phyloP scores from a whole-genome alignment of 2,888 invertebrate species.

The Ferdinandea cuprea region DNA sequence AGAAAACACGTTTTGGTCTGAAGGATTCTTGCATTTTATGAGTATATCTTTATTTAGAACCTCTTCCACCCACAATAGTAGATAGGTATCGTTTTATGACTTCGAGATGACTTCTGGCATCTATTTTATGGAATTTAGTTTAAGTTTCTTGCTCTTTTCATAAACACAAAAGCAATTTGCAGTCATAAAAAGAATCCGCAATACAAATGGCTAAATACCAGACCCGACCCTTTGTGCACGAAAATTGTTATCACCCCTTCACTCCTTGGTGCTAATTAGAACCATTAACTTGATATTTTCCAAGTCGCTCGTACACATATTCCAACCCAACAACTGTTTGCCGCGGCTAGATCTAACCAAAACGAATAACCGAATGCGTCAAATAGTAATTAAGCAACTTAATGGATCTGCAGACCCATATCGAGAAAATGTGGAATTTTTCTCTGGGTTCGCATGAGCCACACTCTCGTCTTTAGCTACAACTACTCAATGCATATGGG shows the following conservation, averaged over 20 bases:
- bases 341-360: conserved; percentile 25
- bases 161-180: neutral
- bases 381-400: conserved; percentile 66
- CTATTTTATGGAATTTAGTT: neutral
- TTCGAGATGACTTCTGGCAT: neutral
- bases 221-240: neutral
- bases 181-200: neutral
- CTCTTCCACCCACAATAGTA: neutral
- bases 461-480: no score
- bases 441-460: conserved; percentile 26
- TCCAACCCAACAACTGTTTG: neutral
- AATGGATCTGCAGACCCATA: conserved; percentile 58
- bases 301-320: neutral
- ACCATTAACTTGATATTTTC: conserved; percentile 34
- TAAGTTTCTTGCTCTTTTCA: neutral
- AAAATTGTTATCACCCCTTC: conserved; percentile 4
- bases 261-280: conserved; percentile 43
- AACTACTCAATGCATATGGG: conserved; percentile 14
- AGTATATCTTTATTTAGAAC: no score
- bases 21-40: no score
- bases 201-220: conserved; percentile 28
- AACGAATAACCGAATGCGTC: conserved; percentile 29
- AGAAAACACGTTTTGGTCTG: no score
- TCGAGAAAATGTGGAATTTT: conserved; percentile 45
- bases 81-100: conserved; percentile 3